Evolutionary conservation across 2,797 vertebrate species (phyloP).

Genomic region (Premnoplex brunnescens): DNA sequence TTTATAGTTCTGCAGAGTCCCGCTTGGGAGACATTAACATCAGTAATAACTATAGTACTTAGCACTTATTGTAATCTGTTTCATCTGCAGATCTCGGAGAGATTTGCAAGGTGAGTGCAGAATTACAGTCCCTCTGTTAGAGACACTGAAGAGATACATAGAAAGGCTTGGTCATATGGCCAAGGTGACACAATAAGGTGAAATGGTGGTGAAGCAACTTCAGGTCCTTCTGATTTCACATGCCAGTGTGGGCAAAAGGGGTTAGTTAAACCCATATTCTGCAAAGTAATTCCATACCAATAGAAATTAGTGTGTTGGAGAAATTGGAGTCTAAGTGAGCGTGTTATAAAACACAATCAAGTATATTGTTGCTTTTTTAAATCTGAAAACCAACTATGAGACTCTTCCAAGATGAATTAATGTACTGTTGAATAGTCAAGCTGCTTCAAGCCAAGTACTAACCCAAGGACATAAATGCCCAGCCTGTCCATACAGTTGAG

Average conservation of each 20-base stretch:
- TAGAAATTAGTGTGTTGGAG: background rate
- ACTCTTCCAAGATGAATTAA: background rate
- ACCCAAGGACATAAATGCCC: background rate
- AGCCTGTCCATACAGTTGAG: background rate
- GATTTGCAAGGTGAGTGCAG: conserved; percentile 7
- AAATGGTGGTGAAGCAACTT: background rate
- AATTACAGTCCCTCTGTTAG: background rate
- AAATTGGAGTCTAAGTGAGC: background rate
- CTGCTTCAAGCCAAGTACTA: background rate
- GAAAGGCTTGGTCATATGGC: background rate
- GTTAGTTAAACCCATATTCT: background rate
- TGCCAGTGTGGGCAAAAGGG: background rate
- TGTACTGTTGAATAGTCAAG: background rate
- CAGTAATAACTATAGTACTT: background rate
- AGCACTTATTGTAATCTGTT: background rate
- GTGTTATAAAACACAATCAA: background rate
- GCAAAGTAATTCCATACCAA: background rate
- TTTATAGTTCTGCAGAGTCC: conserved; percentile 2
- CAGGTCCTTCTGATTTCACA: background rate
- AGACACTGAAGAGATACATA: background rate
- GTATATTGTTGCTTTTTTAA: background rate
- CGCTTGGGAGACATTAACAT: background rate
- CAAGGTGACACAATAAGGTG: background rate
- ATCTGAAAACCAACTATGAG: background rate
- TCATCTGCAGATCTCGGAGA: background rate